Evolutionary conservation across 2,113 vertebrate species (phyloP).

Genomic region (Malurus cyaneus): DNA sequence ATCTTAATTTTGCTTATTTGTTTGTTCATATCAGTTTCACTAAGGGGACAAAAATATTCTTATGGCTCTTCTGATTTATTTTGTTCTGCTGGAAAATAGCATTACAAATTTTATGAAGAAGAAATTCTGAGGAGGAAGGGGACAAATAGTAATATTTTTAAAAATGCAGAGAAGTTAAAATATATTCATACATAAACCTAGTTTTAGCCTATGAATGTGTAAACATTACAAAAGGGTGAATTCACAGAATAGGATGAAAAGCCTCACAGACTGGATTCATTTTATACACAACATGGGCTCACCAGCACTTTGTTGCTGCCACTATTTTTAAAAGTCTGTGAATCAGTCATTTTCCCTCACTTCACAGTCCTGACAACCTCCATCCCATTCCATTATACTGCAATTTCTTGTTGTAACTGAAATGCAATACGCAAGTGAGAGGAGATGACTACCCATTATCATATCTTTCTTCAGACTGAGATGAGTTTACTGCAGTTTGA

Average conservation of each 20-base stretch:
- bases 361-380: neutral
- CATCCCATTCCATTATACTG: neutral
- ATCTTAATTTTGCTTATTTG: neutral
- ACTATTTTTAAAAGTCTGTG: neutral
- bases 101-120: neutral
- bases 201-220: neutral
- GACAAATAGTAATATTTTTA: neutral
- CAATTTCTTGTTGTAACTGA: constrained; percentile 8
- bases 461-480: neutral
- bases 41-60: neutral
- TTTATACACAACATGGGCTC: neutral
- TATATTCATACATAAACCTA: neutral
- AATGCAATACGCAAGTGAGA: neutral
- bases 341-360: neutral
- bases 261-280: neutral
- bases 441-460: neutral
- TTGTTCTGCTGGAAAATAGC: neutral
- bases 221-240: neutral
- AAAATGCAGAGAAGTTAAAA: neutral
- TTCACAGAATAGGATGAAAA: neutral
- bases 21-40: neutral
- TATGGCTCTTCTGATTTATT: neutral
- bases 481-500: neutral
- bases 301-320: neutral
- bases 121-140: neutral